Evolutionary conservation across 2,797 vertebrate genomes (phyloP).

Genomic region (Hafferia zeledoni): DNA sequence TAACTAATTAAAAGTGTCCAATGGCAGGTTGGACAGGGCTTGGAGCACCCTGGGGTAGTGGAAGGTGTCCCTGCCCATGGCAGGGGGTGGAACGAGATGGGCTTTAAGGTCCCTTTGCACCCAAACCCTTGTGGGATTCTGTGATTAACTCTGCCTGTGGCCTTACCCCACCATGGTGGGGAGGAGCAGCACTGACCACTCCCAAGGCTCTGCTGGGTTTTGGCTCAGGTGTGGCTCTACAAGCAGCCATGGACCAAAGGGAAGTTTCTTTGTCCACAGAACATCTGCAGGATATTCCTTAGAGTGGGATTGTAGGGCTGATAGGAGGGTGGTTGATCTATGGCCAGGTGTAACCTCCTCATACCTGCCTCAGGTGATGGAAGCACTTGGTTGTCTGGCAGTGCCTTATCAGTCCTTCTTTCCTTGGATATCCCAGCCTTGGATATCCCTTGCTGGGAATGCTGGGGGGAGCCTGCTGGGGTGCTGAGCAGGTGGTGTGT

Average conservation of each 20-base stretch:
- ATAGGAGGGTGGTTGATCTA: not conserved
- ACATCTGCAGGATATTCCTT: not conserved
- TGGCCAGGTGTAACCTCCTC: not conserved
- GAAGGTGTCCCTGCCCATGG: not conserved
- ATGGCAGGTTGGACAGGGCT: not conserved
- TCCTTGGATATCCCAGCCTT: not conserved
- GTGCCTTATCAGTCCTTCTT: not conserved
- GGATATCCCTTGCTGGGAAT: not conserved
- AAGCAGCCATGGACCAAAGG: not conserved
- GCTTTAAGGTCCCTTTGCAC: not conserved
- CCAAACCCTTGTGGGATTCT: not conserved
- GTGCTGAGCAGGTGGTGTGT: not conserved
- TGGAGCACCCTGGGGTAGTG: not conserved
- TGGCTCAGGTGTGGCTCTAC: not conserved
- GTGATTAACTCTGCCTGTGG: not conserved
- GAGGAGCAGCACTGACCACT: not conserved
- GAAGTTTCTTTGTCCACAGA: not conserved
- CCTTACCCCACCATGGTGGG: not conserved
- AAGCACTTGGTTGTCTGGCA: not conserved
- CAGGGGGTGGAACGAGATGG: not conserved
- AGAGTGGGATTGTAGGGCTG: not conserved
- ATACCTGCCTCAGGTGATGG: not conserved
- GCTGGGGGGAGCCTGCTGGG: not conserved
- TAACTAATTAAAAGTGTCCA: not conserved
- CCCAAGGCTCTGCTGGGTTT: not conserved